Evolutionary conservation across 2,888 invertebrate species (phyloP).

Genomic region (Lordiphosa andalusiaca): DNA sequence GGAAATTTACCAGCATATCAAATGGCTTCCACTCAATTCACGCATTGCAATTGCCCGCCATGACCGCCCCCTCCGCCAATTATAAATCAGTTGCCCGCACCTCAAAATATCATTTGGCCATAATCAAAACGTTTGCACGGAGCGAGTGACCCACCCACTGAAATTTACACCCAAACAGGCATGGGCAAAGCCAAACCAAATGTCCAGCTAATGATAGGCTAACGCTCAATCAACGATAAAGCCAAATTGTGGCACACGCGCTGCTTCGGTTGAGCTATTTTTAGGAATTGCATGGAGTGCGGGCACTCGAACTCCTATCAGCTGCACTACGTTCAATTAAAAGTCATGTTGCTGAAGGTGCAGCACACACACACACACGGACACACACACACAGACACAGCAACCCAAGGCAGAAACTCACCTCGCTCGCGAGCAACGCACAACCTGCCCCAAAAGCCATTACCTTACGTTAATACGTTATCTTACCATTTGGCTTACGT

Average conservation of each 20-base stretch:
- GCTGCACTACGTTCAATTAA: conserved; percentile 30
- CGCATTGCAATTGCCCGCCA: conserved; percentile 2
- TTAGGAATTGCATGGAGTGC: conserved; percentile 33
- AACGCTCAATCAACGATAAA: conserved; percentile 72
- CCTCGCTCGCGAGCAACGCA: conserved; percentile 25
- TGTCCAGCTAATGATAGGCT: conserved; percentile 70
- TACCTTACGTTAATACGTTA: conserved; percentile 24
- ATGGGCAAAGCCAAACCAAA: conserved; percentile 42
- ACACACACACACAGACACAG: conserved; percentile 1
- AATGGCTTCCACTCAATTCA: conserved; percentile 29
- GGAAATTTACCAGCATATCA: conserved; percentile 34
- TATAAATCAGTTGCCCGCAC: conserved; percentile 29
- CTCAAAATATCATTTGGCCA: conserved; percentile 26
- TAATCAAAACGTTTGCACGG: conserved; percentile 25
- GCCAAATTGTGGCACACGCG: conserved; percentile 71
- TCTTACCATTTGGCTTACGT: conserved; percentile 38
- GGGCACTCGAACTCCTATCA: conserved; percentile 36
- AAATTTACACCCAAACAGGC: conserved; percentile 21
- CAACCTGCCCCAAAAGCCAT: conserved; percentile 57
- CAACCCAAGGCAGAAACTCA: conserved; percentile 16
- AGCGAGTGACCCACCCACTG: conserved; percentile 16
- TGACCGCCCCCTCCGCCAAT: conserved; percentile 11
- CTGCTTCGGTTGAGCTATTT: conserved; percentile 53
- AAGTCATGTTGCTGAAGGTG: conserved; percentile 50
- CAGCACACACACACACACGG: conserved; percentile 40